These are phyloP conservation scores for Atherix ibis DNA, from an alignment of 2,888 invertebrate species.

Conservation along the genomic window DNA sequence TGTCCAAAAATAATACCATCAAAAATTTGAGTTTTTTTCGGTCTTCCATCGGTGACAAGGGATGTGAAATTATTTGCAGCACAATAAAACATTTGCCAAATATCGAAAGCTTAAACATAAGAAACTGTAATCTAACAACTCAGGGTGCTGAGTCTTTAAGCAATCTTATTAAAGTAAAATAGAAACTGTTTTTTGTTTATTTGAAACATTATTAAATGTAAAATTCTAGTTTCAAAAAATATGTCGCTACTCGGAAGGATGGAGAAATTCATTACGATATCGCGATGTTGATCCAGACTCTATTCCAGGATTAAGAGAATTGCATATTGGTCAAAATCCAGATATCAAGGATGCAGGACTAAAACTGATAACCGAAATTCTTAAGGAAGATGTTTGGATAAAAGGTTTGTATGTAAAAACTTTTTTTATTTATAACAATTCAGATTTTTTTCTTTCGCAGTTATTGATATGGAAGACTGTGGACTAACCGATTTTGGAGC, in stretches of 20 bases:
- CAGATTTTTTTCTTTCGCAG: slow-evolving; percentile 21
- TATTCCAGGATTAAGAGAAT: slow-evolving; percentile 54
- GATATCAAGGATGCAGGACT: slow-evolving; percentile 49
- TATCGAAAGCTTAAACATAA: slow-evolving; percentile 49
- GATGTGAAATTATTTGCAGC: slow-evolving; percentile 53
- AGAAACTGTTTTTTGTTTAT: not conserved
- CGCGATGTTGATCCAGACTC: slow-evolving; percentile 53
- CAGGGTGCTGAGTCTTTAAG: slow-evolving; percentile 48
- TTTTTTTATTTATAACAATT: not conserved
- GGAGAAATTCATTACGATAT: slow-evolving; percentile 67
- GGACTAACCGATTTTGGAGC: slow-evolving; percentile 49
- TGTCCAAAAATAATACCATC: not conserved
- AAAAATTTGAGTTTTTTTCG: slow-evolving; percentile 46
- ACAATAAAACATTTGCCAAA: slow-evolving; percentile 50
- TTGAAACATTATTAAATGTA: slow-evolving; percentile 7
- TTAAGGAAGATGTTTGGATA: slow-evolving; percentile 66
- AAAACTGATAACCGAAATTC: slow-evolving; percentile 43
- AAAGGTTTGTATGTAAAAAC: slow-evolving; percentile 35
- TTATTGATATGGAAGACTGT: slow-evolving; percentile 59
- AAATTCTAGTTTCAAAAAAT: slow-evolving; percentile 45
- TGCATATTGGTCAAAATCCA: slow-evolving; percentile 54
- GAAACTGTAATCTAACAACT: slow-evolving; percentile 48
- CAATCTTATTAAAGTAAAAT: slow-evolving; percentile 43
- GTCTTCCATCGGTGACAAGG: slow-evolving; percentile 53
- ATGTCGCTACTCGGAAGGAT: slow-evolving; percentile 60